Conservation (phyloP, 2,113 vertebrate species). For the Phoenicopterus ruber region DNA sequence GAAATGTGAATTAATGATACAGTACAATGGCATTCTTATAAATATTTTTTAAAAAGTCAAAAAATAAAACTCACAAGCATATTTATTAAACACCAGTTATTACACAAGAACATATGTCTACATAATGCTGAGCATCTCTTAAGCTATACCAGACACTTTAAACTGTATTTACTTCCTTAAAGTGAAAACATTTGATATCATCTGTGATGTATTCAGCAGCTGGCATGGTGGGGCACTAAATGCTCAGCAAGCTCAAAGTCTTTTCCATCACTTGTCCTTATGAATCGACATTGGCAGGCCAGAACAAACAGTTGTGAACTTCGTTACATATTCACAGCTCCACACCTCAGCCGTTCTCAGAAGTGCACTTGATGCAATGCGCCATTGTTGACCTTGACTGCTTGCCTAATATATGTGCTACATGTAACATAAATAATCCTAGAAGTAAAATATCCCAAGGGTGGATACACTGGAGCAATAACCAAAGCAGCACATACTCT, state of each 20-base stretch:
- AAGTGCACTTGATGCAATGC: background rate
- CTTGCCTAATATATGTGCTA: fast-evolving
- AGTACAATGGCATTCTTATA: background rate
- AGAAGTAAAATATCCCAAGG: background rate
- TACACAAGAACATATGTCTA: background rate
- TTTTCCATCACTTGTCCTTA: background rate
- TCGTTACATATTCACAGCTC: background rate
- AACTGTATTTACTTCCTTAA: background rate
- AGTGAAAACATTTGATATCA: background rate
- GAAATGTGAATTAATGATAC: background rate
- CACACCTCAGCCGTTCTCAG: background rate
- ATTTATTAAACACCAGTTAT: background rate
- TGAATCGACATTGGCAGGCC: background rate
- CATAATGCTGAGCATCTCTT: background rate
- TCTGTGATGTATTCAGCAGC: background rate
- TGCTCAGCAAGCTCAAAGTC: background rate
- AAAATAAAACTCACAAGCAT: background rate
- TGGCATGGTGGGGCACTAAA: background rate
- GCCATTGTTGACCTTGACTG: background rate
- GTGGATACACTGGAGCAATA: background rate
- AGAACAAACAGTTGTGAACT: background rate
- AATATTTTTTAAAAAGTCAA: background rate
- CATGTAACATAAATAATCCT: background rate
- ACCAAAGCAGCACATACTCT: background rate
- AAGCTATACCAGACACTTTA: background rate